Percentiles rank a stretch among this genome's conserved stretches.
Conservation (phyloP, 2,797 vertebrate species). For the Holocentrus rufus region DNA sequence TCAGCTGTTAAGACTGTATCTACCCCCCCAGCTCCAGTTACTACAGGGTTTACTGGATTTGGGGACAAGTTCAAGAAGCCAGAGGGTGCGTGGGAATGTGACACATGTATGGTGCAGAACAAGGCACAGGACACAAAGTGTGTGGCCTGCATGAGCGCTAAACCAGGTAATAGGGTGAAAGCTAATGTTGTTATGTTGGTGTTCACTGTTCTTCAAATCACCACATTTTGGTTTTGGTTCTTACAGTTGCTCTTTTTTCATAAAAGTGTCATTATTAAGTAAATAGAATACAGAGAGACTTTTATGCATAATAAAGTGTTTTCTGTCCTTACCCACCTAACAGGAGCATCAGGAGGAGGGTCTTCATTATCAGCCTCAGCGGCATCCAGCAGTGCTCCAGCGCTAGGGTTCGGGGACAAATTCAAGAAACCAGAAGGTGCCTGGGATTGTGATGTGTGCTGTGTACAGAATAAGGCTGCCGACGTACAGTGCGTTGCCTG, state of each 20-base stretch:
- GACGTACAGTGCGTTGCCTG: constrained; percentile 87
- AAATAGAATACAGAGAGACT: background rate
- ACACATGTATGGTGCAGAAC: constrained; percentile 89
- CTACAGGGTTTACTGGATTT: constrained; percentile 84
- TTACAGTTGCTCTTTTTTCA: background rate
- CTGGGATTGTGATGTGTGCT: constrained; percentile 91
- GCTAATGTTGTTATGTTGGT: background rate
- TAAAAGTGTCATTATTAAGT: no score
- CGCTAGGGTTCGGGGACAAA: constrained; percentile 86
- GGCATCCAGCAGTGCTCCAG: constrained; percentile 70
- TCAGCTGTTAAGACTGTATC: constrained; percentile 77
- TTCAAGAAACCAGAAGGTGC: constrained; percentile 92
- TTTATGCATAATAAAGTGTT: background rate
- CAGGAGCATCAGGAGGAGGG: constrained; percentile 60
- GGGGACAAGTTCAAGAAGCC: constrained; percentile 94
- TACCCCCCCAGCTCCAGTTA: constrained; percentile 71
- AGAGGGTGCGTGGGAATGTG: constrained; percentile 92
- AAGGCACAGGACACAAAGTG: constrained; percentile 90
- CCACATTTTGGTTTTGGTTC: background rate
- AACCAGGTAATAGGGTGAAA: constrained; percentile 85
- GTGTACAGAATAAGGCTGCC: constrained; percentile 87
- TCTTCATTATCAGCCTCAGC: constrained; percentile 62
- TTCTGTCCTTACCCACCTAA: constrained; percentile 9
- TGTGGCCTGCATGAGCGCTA: constrained; percentile 88
- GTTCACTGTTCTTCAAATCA: background rate